These are phyloP conservation scores for Etheostoma perlongum DNA, from an alignment of 2,797 vertebrate species.

Conservation along the genomic window DNA sequence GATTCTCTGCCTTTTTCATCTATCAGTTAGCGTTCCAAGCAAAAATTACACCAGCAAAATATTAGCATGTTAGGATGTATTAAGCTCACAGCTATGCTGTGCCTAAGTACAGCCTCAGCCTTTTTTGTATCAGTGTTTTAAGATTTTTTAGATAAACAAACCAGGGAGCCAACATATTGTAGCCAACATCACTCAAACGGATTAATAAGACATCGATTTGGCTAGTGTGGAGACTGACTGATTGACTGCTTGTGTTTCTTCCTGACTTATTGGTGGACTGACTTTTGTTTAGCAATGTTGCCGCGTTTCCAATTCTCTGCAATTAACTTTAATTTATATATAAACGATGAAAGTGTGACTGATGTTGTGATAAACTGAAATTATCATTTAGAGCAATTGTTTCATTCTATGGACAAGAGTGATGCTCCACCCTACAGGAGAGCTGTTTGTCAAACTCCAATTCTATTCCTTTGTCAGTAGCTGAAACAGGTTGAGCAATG, in stretches of 20 bases:
- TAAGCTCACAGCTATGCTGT: too few relatives aligned
- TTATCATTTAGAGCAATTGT: background rate
- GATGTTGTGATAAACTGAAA: background rate
- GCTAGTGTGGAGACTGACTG: background rate
- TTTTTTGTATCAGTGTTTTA: too few relatives aligned
- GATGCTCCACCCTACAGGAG: background rate
- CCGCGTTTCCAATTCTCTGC: background rate
- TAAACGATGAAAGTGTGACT: background rate
- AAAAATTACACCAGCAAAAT: too few relatives aligned
- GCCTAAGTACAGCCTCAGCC: too few relatives aligned
- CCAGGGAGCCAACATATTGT: too few relatives aligned
- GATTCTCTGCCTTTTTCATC: too few relatives aligned
- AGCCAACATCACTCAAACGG: too few relatives aligned
- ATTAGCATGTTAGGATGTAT: too few relatives aligned
- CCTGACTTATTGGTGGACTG: background rate
- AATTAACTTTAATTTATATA: background rate
- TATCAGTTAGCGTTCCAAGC: too few relatives aligned
- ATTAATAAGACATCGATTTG: background rate
- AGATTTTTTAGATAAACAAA: too few relatives aligned
- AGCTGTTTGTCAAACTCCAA: conserved; percentile 41
- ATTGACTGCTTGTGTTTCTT: background rate
- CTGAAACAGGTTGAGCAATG: conserved; percentile 37
- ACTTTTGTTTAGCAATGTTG: background rate
- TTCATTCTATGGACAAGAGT: background rate
- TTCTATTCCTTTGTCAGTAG: conserved; percentile 54